These are phyloP conservation scores for Acanthosepion lycidas DNA, from an alignment of 2,888 invertebrate genomes.

Conservation along the genomic window DNA sequence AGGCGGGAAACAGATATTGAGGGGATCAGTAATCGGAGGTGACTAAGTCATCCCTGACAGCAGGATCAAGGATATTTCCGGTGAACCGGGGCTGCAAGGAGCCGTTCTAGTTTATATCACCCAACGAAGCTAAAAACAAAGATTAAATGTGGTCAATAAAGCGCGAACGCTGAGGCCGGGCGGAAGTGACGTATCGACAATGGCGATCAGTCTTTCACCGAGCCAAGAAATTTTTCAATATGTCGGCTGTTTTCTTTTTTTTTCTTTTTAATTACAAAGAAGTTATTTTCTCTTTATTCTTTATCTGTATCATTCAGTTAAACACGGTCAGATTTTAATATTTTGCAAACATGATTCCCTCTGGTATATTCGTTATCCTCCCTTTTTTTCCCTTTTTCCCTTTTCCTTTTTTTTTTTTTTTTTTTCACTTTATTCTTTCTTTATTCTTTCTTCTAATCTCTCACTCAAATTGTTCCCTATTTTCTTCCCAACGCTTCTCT, in stretches of 20 bases:
- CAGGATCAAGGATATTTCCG: background rate
- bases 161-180: background rate
- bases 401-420: background rate
- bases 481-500: too few relatives aligned
- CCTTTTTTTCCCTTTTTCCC: background rate
- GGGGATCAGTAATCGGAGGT: background rate
- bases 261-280: background rate
- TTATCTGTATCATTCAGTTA: background rate
- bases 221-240: background rate
- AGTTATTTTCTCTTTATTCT: background rate
- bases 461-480: too few relatives aligned
- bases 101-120: background rate
- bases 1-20: background rate
- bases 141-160: slow-evolving; percentile 21
- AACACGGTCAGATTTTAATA: background rate
- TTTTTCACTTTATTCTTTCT: background rate
- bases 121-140: background rate
- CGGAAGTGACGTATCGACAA: background rate
- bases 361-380: background rate
- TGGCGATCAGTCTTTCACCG: background rate
- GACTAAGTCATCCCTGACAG: background rate
- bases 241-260: background rate
- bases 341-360: background rate
- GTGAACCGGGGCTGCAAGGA: background rate
- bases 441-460: background rate